phyloP scores from a whole-genome alignment of 2,888 invertebrate genomes.

The Stratiomys singularior region DNA sequence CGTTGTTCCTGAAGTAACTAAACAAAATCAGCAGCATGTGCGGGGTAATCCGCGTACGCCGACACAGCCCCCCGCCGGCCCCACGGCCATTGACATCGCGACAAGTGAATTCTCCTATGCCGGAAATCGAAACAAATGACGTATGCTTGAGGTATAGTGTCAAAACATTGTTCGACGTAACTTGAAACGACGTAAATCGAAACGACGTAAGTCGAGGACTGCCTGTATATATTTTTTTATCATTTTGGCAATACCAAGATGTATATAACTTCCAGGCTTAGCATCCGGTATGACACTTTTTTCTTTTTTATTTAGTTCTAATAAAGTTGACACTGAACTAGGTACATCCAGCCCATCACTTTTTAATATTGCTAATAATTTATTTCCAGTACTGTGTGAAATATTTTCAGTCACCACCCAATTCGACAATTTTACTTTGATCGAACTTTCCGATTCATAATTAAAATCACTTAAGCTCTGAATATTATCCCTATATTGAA shows the following conservation, averaged over 20 bases:
- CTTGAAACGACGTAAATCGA: too few species aligned
- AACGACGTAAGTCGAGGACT: too few species aligned
- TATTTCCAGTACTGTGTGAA: slow-evolving; percentile 4
- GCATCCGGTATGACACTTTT: slow-evolving; percentile 35
- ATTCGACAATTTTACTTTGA: background rate
- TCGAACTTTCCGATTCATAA: background rate
- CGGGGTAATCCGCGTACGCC: too few species aligned
- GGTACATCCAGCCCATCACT: slow-evolving; percentile 15
- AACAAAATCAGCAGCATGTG: too few species aligned
- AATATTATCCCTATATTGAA: background rate
- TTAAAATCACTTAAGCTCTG: background rate
- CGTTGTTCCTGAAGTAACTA: too few species aligned
- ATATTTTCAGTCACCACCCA: slow-evolving; percentile 5
- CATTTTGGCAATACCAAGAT: slow-evolving; percentile 45
- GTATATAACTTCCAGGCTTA: slow-evolving; percentile 40
- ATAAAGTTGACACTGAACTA: slow-evolving; percentile 6
- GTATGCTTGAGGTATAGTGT: too few species aligned
- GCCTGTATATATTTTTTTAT: too few species aligned
- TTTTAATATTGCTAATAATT: slow-evolving; percentile 18
- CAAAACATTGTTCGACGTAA: too few species aligned
- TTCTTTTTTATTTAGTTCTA: slow-evolving; percentile 15
- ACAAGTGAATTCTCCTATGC: too few species aligned
- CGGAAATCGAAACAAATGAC: too few species aligned
- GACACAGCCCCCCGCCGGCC: too few species aligned
- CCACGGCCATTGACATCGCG: too few species aligned